These are phyloP conservation scores for Strigamia transsilvanica DNA, from an alignment of 2,888 invertebrate genomes.

Conservation along the genomic window DNA sequence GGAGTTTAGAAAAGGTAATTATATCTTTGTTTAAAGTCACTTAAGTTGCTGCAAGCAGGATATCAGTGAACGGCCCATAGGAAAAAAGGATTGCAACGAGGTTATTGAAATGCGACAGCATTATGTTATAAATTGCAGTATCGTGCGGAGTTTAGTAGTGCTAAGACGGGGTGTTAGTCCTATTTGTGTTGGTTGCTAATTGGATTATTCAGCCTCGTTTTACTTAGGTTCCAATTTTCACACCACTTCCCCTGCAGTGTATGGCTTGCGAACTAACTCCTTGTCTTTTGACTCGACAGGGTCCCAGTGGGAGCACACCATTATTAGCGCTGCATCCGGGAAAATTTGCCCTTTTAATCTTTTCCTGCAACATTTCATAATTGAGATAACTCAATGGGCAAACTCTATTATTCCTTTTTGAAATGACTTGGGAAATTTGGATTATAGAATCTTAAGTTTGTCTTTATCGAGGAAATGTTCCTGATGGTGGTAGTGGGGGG, in stretches of 20 bases:
- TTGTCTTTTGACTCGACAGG: constrained; percentile 46
- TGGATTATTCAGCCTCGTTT: constrained; percentile 49
- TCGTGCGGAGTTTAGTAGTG: background rate
- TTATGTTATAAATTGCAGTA: constrained; percentile 22
- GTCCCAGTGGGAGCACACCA: constrained; percentile 36
- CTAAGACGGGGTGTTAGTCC: background rate
- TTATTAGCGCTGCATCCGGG: constrained; percentile 22
- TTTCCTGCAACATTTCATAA: constrained; percentile 40
- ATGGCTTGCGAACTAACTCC: constrained; percentile 45
- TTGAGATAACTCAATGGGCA: constrained; percentile 46
- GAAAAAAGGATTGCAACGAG: background rate
- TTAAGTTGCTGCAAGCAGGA: background rate
- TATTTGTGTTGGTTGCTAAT: constrained; percentile 29
- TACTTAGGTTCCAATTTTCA: constrained; percentile 47
- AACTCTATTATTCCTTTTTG: constrained; percentile 35
- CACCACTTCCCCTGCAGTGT: constrained; percentile 41
- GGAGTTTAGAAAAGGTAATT: too few relatives aligned
- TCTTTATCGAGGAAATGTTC: constrained; percentile 3
- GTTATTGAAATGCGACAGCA: background rate
- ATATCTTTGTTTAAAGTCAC: background rate
- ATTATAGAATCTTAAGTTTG: constrained; percentile 21
- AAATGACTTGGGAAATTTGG: constrained; percentile 34
- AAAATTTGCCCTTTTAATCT: constrained; percentile 39
- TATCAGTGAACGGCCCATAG: background rate
- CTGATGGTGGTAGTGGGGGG: background rate